Base-by-base conservation (phyloP, 1,140 invertebrate genomes). In the Drosophila tani region DNA sequence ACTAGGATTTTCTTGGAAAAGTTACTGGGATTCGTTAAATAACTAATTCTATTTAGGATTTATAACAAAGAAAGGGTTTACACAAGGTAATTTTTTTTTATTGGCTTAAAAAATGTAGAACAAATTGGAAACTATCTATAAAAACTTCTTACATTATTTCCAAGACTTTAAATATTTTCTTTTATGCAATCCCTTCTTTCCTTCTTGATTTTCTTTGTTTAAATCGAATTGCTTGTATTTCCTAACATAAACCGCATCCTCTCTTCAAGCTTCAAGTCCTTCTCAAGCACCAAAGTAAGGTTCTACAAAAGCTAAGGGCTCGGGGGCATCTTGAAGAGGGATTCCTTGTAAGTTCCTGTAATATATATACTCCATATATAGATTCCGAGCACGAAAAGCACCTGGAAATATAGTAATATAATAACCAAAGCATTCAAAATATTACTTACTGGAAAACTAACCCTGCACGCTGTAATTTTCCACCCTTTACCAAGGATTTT, bases 261-360 rank as follows among this genome's bases (percentile, higher is more conserved):
- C 14, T 40, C 38, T 51, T 45, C 29, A 56, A 90, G 81, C 57
- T 82, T 75, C 56, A 79, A 85, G 46, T 90, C 75, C 5, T 90
- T 90, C 59, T 79, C 85, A 14, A 82, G 81, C 71, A 79, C 75
- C 51, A 90, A 85, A 82, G 73, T 90, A 12, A 67, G 57, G 50
- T 90, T 90, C 75, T 90, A 76, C 75, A 82, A 84, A 58, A 85
- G 75, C 63, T 84, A 79, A 32, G 5, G 8, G 47, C 41, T 45
- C 9, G 8, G 32, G 46, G 49, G 21, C 24, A 19, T 43, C 12
- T 43, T 21, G n/a, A 12, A 38, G 43, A 53, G 40, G 46, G 24
- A 27, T 50, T 59, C 45, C 38, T 62, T 17, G 73, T 76, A 60
- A 75, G 74, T 75, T 50, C 27, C 41, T 75, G 57, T 49, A 55